Evolutionary conservation across 2,113 vertebrate genomes (phyloP).

Genomic region (Campylomormyrus numenius): DNA sequence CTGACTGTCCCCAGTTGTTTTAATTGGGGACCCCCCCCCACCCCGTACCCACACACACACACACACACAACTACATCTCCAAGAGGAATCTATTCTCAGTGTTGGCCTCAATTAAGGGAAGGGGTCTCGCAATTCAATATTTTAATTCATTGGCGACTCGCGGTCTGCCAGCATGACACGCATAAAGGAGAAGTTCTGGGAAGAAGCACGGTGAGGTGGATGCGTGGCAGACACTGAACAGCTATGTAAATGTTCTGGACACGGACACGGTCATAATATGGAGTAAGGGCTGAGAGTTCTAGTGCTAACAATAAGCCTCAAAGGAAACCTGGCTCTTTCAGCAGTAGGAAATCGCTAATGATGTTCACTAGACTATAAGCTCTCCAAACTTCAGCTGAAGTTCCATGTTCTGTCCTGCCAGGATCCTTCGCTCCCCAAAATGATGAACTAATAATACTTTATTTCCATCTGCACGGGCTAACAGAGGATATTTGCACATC

Average conservation of each 20-base stretch:
- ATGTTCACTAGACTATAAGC: background rate
- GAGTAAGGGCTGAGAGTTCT: background rate
- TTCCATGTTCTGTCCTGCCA: background rate
- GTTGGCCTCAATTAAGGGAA: constrained; percentile 9
- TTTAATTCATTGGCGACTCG: constrained; percentile 20
- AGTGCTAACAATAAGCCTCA: constrained; percentile 2
- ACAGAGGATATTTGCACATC: background rate
- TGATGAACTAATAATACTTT: background rate
- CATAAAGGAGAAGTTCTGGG: constrained; percentile 18
- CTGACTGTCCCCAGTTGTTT: background rate
- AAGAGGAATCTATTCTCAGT: constrained; percentile 14
- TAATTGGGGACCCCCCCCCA: constrained; percentile 5
- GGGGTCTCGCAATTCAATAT: background rate
- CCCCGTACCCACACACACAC: too few relatives aligned
- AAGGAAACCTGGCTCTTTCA: background rate
- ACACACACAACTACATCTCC: background rate
- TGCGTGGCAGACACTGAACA: constrained; percentile 15
- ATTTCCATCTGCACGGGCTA: background rate
- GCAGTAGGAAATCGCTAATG: background rate
- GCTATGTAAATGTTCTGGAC: constrained; percentile 14
- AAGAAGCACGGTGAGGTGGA: background rate
- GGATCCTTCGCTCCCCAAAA: background rate
- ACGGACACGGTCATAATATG: background rate
- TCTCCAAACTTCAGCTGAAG: background rate
- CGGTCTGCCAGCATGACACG: background rate